Conservation (phyloP, 2,113 vertebrate species). For the Callorhinus ursinus region DNA sequence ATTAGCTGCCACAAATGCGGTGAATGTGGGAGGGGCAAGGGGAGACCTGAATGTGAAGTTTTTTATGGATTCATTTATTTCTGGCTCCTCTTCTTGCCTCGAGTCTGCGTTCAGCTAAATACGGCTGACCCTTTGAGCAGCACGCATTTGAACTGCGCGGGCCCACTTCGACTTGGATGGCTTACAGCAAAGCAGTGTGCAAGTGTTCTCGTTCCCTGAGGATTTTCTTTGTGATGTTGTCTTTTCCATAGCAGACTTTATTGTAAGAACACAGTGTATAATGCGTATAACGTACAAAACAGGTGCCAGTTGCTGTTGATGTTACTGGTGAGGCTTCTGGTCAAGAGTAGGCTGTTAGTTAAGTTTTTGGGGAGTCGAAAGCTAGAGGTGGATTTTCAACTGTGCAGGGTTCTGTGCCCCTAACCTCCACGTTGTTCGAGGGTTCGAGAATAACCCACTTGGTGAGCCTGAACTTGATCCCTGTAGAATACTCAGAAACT, state of each 20-base stretch:
- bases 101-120: slow-evolving; percentile 1
- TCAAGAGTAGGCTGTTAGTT: neutral
- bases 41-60: neutral
- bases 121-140: neutral
- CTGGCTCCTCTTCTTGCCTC: slow-evolving; percentile 16
- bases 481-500: neutral
- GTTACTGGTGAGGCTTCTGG: neutral
- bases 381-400: neutral
- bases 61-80: slow-evolving; percentile 43
- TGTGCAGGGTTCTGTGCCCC: neutral
- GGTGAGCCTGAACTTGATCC: neutral
- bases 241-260: neutral
- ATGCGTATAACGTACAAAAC: neutral
- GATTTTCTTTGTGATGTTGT: neutral
- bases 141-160: neutral
- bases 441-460: neutral
- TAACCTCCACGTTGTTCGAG: neutral
- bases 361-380: neutral
- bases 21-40: neutral
- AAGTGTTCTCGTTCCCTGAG: neutral
- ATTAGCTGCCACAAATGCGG: slow-evolving; percentile 17
- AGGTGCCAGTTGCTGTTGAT: neutral
- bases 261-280: neutral
- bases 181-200: neutral
- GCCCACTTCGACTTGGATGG: neutral